Evolutionary conservation across 2,888 invertebrate genomes (phyloP), one percentile per base, ranked within the genome.

Genomic region (Carcina quercana): DNA sequence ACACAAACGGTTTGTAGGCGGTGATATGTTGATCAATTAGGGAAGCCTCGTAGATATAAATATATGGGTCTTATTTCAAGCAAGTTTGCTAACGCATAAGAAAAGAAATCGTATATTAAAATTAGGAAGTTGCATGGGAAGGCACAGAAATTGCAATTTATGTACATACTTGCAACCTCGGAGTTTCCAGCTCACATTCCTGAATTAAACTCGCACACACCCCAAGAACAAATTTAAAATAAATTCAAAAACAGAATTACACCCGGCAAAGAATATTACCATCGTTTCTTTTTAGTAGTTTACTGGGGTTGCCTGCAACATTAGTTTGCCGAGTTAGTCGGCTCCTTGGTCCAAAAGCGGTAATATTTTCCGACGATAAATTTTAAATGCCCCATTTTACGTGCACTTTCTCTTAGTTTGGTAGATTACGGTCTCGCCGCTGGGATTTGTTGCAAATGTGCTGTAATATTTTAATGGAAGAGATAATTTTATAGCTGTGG

Each of bases 351-450:
- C 59, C 57, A 62, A 65, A 70, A 70, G 59, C 63, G 63, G 71
- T 66, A 70, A 74, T 74, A 75, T 74, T 73, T 74, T 70, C 69
- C 59, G 59, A 62, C 68, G 64, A 73, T 75, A 74, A 73, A 75
- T 72, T 74, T 70, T 70, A 65, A 73, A 75, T 71, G 65, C 60
- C 56, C 50, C 60, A 53, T 70, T 70, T 68, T 66, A 67, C 64
- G 67, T 64, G 65, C 61, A 61, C 57, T 66, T 64, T 69, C 61
- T 61, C 65, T 66, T 70, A 71, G 70, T 71, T 72, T 67, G 66
- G 57, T 66, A 64, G 69, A 69, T 72, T 68, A 71, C 59, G 50
- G 56, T 54, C 48, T 53, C 55, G 45, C 49, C 40, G 43, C 37
- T 35, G 52, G n/a, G 59, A 66, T 71, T 74, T 72, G 69, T 67